Base-by-base conservation (phyloP, 2,888 invertebrate genomes). In the Pocota personata region DNA sequence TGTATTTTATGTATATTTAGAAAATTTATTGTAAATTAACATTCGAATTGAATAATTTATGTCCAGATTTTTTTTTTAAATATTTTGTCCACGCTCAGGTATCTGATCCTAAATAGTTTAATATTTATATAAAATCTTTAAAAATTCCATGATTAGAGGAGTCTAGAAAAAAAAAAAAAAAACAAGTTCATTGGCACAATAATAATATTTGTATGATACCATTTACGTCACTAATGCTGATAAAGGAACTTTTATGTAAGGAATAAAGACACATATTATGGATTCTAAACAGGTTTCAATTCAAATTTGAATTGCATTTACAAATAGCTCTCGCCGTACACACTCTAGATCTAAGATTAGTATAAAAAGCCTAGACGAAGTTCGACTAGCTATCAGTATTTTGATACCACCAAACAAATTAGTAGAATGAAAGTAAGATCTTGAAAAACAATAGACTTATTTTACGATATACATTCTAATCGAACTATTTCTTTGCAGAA, bases 381-480 rank as follows among this genome's bases (percentile, higher is more conserved):
- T 14, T 14, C 12, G 52, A 55, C 10, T 27, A 69, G 2, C 3
- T 16, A 16, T 55, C 67, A 69, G 67, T 69, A 30, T 3, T 55
- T 27, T 40, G 40, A 16, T 14, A 14, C 40, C 40, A 55, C 3
- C 37, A n/a, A 19, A 19, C 12, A 14, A 69, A 40, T 16, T 21
- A 16, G 7, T 43, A 69, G 48, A 32, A 72, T 72, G 46, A 72
- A 72, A 48, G 72, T 72, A 69, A 69, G 55, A 4, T 16, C 24
- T 35, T 30, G 12, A 46, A 19, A 32, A 14, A 12, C 0, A 24
- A 4, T 19, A 48, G 1, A 21, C 7, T 14, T 21, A 16, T 10
- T 32, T 5, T 43, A 12, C 30, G 2, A 24, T 24, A 12, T 10
- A 40, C 6, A 40, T 6, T 6, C 14, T 40, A 40, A 14, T 40